phyloP scores from a whole-genome alignment of 2,888 invertebrate species.

The Gymnocheta viridis region DNA sequence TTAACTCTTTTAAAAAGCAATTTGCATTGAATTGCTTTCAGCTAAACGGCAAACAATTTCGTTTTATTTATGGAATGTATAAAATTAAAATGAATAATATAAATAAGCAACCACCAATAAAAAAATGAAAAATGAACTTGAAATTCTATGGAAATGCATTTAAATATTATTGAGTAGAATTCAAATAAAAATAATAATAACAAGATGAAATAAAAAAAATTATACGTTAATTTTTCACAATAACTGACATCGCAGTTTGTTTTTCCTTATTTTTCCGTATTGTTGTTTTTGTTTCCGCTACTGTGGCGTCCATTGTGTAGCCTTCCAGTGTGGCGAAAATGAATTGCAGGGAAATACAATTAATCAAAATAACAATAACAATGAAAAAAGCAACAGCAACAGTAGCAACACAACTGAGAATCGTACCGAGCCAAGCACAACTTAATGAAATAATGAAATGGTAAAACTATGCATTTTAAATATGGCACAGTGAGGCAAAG shows the following conservation, averaged over 20 bases:
- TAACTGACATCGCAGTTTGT: conserved; percentile 59
- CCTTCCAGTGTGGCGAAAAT: conserved; percentile 47
- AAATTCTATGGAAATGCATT: conserved; percentile 45
- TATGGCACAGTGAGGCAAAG: not conserved
- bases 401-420: conserved; percentile 4
- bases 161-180: conserved; percentile 41
- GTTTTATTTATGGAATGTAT: not conserved
- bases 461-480: conserved; percentile 50
- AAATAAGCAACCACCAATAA: not conserved
- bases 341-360: conserved; percentile 67
- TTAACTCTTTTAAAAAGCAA: not conserved
- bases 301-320: conserved; percentile 49
- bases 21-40: conserved; percentile 20
- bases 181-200: conserved; percentile 4
- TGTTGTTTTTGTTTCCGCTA: conserved; percentile 26
- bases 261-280: conserved; percentile 6
- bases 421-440: conserved; percentile 6
- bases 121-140: conserved; percentile 47
- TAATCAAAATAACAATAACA: conserved; percentile 68
- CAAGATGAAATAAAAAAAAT: conserved; percentile 43
- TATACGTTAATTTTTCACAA: conserved; percentile 66
- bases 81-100: conserved; percentile 8
- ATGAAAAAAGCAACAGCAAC: not conserved
- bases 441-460: conserved; percentile 56
- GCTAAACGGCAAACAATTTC: not conserved